Evolutionary conservation across 2,113 vertebrate genomes (phyloP).

Genomic region (Parus major): DNA sequence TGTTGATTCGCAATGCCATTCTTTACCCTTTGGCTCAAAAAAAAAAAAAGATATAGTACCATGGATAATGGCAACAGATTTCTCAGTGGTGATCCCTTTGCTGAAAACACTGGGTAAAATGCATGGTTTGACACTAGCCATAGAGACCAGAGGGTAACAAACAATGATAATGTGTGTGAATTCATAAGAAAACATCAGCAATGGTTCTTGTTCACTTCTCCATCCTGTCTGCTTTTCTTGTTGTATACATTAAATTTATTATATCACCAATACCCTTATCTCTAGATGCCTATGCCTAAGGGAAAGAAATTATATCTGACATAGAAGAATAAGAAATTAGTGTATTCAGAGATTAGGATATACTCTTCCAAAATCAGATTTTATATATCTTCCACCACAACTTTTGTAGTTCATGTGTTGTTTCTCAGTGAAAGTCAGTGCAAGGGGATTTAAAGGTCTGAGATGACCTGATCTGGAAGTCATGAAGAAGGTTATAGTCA

Average conservation of each 20-base stretch:
- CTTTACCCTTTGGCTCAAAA: background rate
- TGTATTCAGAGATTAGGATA: background rate
- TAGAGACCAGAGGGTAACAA: background rate
- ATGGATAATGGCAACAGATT: background rate
- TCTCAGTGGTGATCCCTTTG: background rate
- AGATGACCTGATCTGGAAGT: background rate
- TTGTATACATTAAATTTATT: background rate
- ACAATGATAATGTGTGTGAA: background rate
- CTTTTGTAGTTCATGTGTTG: background rate
- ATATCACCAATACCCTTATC: background rate
- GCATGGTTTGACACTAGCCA: background rate
- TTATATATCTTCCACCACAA: background rate
- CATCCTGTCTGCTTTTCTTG: background rate
- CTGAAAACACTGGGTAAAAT: background rate
- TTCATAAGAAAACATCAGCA: background rate
- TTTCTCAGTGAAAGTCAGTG: background rate
- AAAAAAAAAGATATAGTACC: background rate
- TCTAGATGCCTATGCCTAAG: background rate
- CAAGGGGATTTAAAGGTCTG: background rate
- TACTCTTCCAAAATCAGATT: background rate
- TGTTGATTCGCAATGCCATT: background rate
- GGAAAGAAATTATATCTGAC: background rate
- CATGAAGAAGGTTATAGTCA: background rate
- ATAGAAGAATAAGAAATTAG: background rate
- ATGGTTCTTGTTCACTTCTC: background rate